These are phyloP conservation scores for Lepidurus arcticus DNA, from an alignment of 1,140 invertebrate species.

Conservation along the genomic window DNA sequence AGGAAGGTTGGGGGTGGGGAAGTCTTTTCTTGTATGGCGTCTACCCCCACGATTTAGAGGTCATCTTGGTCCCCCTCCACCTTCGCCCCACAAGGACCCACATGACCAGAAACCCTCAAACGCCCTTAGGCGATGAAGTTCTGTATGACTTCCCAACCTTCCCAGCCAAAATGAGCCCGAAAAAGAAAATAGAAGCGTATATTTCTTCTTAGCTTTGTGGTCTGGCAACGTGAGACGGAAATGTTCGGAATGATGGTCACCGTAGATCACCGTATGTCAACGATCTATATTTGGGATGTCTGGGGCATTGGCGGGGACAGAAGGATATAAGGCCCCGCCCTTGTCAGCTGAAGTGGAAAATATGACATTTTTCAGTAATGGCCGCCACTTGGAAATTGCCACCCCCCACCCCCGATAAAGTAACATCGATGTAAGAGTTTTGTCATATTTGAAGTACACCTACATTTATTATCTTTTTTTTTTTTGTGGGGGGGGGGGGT, in stretches of 20 bases:
- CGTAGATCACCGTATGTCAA: neutral
- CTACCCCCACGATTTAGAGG: neutral
- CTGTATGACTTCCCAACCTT: neutral
- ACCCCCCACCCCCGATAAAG: neutral
- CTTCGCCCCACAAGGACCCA: neutral
- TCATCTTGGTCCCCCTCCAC: neutral
- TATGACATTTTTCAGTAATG: conserved; percentile 20
- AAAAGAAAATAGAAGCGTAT: neutral
- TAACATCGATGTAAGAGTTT: neutral
- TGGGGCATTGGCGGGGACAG: neutral
- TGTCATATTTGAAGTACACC: neutral
- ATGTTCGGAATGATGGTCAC: neutral
- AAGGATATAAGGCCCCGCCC: neutral
- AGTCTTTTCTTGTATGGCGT: neutral
- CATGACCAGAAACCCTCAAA: neutral
- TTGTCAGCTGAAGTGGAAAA: conserved; percentile 4
- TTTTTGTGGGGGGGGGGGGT: neutral
- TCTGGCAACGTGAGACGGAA: neutral
- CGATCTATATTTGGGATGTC: neutral
- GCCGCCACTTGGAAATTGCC: neutral
- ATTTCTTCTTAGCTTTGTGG: neutral
- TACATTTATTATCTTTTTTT: neutral
- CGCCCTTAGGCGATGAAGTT: neutral
- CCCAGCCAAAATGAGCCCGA: neutral
- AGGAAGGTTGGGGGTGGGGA: neutral